A percentile compares a stretch with the other conserved stretches of the same genome.
phyloP scores from a whole-genome alignment of 1,140 invertebrate genomes.

The Drosophila ananassae region DNA sequence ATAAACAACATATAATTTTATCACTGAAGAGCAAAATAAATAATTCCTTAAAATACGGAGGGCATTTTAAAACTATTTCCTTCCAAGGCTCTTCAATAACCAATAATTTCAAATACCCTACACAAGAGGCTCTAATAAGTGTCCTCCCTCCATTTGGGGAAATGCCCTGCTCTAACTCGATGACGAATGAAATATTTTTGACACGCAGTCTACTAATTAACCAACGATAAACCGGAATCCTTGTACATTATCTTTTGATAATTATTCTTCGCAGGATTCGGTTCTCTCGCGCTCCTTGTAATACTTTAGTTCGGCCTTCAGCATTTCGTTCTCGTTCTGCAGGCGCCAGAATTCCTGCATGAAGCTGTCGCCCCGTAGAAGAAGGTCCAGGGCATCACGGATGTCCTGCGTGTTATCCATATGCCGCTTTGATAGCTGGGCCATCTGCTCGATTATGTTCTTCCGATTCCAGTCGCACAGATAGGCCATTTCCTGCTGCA shows the following conservation, averaged over 20 bases:
- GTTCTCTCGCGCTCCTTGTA: constrained; percentile 2
- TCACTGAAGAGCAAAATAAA: background rate
- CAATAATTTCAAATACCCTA: background rate
- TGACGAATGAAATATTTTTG: background rate
- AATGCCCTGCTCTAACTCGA: no score
- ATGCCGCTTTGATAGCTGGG: constrained; percentile 55
- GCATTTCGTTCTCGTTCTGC: constrained; percentile 61
- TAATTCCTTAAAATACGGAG: background rate
- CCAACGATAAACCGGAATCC: background rate
- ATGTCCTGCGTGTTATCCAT: constrained; percentile 54
- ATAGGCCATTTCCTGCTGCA: background rate
- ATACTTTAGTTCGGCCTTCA: constrained; percentile 50
- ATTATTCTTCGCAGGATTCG: constrained; percentile 11
- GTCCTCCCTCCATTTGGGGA: no score
- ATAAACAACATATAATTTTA: background rate
- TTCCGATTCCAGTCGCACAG: constrained; percentile 51
- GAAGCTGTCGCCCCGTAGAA: constrained; percentile 66
- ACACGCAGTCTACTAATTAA: background rate
- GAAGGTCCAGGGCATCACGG: constrained; percentile 48
- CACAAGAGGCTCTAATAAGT: no score
- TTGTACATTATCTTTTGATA: background rate
- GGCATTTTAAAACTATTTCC: background rate
- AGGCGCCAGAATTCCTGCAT: constrained; percentile 58
- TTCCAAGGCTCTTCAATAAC: background rate
- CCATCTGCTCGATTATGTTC: constrained; percentile 46